phyloP scores from a whole-genome alignment of 2,113 vertebrate species.

The Myxocyprinus asiaticus region DNA sequence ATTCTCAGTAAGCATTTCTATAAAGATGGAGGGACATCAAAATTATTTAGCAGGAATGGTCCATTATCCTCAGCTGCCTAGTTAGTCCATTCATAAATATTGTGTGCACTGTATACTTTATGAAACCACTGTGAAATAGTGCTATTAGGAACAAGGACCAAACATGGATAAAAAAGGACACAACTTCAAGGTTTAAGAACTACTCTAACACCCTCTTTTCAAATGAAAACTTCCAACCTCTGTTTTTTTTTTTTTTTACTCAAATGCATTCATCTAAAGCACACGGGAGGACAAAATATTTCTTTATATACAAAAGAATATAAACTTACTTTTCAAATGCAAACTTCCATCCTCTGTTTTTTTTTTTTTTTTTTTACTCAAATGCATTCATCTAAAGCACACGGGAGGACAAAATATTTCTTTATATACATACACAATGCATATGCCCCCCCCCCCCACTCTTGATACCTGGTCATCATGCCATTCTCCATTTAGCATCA shows the following conservation, averaged over 20 bases:
- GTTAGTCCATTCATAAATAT: neutral
- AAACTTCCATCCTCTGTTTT: no score
- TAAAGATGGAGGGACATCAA: no score
- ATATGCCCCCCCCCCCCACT: no score
- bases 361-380: no score
- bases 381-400: no score
- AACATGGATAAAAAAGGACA: neutral
- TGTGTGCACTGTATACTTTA: neutral
- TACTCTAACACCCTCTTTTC: slow-evolving; percentile 1
- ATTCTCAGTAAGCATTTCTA: neutral
- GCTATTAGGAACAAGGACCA: neutral
- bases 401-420: neutral
- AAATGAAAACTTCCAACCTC: neutral
- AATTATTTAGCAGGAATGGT: neutral
- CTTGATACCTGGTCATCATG: slow-evolving; percentile 18
- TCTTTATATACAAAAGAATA: no score
- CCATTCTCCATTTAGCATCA: slow-evolving; percentile 15
- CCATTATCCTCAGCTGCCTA: neutral
- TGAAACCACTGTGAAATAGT: neutral
- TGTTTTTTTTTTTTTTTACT: neutral
- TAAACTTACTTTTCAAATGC: no score
- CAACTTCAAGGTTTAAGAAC: neutral
- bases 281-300: neutral
- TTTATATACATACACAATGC: slow-evolving; percentile 13
- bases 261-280: slow-evolving; percentile 7